phyloP scores from a whole-genome alignment of 2,797 vertebrate species.

The Menidia menidia region DNA sequence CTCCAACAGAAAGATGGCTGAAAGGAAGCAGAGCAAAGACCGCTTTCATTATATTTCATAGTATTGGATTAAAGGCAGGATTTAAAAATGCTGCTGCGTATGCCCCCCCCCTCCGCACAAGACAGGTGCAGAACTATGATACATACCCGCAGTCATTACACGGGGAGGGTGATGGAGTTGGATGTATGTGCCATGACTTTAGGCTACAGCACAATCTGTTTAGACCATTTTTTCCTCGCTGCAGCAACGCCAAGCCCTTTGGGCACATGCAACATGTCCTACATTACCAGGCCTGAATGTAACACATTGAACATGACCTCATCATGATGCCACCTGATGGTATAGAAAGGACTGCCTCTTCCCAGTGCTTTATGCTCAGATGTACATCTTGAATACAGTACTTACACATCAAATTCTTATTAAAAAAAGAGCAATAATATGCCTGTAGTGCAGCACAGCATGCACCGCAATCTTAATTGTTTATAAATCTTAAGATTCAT shows the following conservation, averaged over 20 bases:
- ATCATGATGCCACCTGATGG: slow-evolving; percentile 19
- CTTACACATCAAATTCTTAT: too few species aligned
- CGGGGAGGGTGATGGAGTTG: slow-evolving; percentile 45
- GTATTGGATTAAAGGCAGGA: slow-evolving; percentile 1
- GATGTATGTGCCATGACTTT: slow-evolving; percentile 68
- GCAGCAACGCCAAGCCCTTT: slow-evolving; percentile 56
- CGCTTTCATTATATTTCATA: neutral
- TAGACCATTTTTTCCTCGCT: slow-evolving; percentile 52
- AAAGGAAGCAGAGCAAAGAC: slow-evolving; percentile 29
- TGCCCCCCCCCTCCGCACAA: neutral
- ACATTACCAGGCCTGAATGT: slow-evolving; percentile 41
- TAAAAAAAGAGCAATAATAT: too few species aligned
- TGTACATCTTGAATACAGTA: too few species aligned
- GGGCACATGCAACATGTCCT: slow-evolving; percentile 63
- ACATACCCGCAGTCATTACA: slow-evolving; percentile 39
- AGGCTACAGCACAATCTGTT: slow-evolving; percentile 80
- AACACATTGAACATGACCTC: slow-evolving; percentile 20
- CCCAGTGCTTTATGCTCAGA: too few species aligned
- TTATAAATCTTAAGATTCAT: too few species aligned
- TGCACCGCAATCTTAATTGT: too few species aligned
- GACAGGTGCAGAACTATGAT: slow-evolving; percentile 48
- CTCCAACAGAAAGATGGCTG: slow-evolving; percentile 45
- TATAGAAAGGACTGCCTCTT: too few species aligned
- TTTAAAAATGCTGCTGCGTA: neutral
- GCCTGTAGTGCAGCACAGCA: too few species aligned